phyloP scores from a whole-genome alignment of 2,797 vertebrate genomes.

The Scyliorhinus canicula region DNA sequence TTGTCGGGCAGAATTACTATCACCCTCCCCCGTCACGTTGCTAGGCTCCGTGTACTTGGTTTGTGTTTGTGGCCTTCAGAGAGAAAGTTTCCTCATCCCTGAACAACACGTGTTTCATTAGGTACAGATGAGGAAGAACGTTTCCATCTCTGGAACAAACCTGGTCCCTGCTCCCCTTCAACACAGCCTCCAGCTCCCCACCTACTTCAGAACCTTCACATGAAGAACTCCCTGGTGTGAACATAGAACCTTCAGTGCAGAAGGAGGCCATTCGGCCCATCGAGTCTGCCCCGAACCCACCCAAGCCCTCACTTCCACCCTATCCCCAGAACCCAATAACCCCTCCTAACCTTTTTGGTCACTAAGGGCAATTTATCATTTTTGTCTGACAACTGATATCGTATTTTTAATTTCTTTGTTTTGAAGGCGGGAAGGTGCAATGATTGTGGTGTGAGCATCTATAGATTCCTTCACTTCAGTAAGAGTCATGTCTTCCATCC shows the following conservation, averaged over 20 bases:
- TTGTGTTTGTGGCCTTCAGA: neutral
- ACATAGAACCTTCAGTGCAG: too few species aligned
- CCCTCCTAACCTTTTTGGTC: too few species aligned
- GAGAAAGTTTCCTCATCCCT: neutral
- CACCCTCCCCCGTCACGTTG: neutral
- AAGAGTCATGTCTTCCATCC: neutral
- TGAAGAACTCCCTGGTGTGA: neutral
- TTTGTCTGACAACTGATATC: too few species aligned
- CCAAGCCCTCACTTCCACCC: too few species aligned
- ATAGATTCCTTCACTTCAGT: neutral
- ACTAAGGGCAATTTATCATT: too few species aligned
- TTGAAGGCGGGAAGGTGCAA: neutral
- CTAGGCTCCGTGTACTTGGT: neutral
- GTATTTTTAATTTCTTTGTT: too few species aligned
- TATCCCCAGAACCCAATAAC: too few species aligned
- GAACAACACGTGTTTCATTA: neutral
- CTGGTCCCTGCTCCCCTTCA: neutral
- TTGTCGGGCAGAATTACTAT: neutral
- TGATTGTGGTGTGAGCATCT: neutral
- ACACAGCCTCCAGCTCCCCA: neutral
- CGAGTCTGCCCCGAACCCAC: too few species aligned
- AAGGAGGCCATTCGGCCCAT: too few species aligned
- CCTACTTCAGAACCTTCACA: neutral
- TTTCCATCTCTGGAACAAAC: neutral
- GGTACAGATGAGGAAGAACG: too few species aligned